Conservation (phyloP, 64 coral and sea anemone species). For the Montipora sp. region DNA sequence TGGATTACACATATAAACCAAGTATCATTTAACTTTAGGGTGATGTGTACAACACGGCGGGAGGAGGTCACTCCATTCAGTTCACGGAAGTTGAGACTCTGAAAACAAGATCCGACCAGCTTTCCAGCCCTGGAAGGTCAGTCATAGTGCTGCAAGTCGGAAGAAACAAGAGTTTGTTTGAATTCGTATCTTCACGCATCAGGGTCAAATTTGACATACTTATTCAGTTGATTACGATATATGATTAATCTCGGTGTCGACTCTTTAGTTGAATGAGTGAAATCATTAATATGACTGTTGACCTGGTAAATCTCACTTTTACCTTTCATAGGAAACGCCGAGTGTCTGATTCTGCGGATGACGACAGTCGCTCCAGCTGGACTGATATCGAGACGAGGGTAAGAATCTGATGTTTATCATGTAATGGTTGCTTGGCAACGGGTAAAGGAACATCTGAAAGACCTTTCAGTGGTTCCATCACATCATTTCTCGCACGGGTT, state of each 20-base stretch:
- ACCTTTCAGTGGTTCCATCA: too few relatives aligned
- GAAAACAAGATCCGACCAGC: constrained; percentile 79
- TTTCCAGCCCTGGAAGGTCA: constrained; percentile 80
- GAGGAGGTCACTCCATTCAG: constrained; percentile 87
- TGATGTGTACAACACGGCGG: constrained; percentile 87
- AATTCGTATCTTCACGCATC: too few relatives aligned
- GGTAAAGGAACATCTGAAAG: too few relatives aligned
- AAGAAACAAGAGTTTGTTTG: neutral
- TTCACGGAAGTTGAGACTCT: constrained; percentile 96
- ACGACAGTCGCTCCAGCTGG: constrained; percentile 61
- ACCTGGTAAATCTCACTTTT: neutral
- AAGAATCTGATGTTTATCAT: neutral
- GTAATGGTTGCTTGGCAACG: too few relatives aligned
- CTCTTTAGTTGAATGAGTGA: too few relatives aligned
- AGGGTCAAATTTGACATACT: too few relatives aligned
- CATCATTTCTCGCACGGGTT: too few relatives aligned
- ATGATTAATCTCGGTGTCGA: too few relatives aligned
- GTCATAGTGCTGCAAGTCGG: neutral
- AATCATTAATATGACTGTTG: too few relatives aligned
- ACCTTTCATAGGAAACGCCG: constrained; percentile 39
- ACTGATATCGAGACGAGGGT: constrained; percentile 76
- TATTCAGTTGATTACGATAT: too few relatives aligned
- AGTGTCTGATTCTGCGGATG: constrained; percentile 55
- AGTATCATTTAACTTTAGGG: constrained; percentile 55
- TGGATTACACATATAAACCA: neutral